Percentiles rank a stretch among this genome's conserved stretches.
phyloP scores from a whole-genome alignment of 2,888 invertebrate genomes.

The Trachelus iudaicus region DNA sequence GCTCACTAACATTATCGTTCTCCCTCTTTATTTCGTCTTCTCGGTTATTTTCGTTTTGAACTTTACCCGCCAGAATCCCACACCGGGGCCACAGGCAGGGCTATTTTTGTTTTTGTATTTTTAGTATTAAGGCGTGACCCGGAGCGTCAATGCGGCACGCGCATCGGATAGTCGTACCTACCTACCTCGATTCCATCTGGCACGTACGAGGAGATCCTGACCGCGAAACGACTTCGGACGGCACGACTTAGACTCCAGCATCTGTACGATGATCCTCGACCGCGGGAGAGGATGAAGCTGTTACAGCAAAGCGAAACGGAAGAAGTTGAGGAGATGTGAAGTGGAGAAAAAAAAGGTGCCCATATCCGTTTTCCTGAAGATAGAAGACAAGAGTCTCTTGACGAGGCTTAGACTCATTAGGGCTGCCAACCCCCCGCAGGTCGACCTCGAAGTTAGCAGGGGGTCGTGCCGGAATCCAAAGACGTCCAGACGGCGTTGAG shows the following conservation, averaged over 20 bases:
- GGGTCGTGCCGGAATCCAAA: slow-evolving; percentile 44
- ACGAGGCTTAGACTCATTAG: slow-evolving; percentile 55
- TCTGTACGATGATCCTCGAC: background rate
- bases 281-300: background rate
- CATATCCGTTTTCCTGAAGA: background rate
- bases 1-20: slow-evolving; percentile 1
- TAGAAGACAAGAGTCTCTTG: slow-evolving; percentile 19
- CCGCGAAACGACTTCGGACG: background rate
- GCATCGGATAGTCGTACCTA: background rate
- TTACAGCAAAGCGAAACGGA: background rate
- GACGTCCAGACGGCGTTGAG: slow-evolving; percentile 34
- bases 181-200: background rate
- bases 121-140: slow-evolving; percentile 38
- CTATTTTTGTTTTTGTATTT: slow-evolving; percentile 49
- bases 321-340: background rate
- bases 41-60: slow-evolving; percentile 52
- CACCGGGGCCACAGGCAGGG: slow-evolving; percentile 43
- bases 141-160: slow-evolving; percentile 1
- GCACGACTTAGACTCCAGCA: background rate
- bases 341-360: background rate
- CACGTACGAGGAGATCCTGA: background rate
- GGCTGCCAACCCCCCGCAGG: slow-evolving; percentile 57
- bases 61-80: slow-evolving; percentile 48
- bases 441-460: slow-evolving; percentile 51
- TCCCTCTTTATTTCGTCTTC: slow-evolving; percentile 23